Percentiles rank a stretch among this genome's conserved stretches.
Conservation (phyloP, 2,797 vertebrate species). For the Tarsius wallacei region DNA sequence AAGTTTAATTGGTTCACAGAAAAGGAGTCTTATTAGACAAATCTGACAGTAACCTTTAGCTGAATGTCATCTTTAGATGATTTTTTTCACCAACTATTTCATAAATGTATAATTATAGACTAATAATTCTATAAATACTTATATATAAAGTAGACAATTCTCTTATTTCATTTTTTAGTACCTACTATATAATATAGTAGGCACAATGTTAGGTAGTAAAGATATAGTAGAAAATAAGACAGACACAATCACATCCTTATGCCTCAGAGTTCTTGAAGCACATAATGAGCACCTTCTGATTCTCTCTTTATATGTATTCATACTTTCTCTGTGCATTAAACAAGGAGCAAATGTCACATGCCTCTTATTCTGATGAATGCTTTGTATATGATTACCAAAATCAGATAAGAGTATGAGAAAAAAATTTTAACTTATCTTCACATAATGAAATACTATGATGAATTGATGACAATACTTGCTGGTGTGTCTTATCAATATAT, state of each 20-base stretch:
- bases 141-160: conserved; percentile 18
- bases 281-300: conserved; percentile 1
- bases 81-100: conserved; percentile 35
- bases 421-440: conserved; percentile 2
- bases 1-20: conserved; percentile 64
- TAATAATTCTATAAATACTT: conserved; percentile 49
- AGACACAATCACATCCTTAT: background rate
- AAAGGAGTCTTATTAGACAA: conserved; percentile 70
- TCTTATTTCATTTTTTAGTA: conserved; percentile 30
- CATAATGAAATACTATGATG: background rate
- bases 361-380: conserved; percentile 55
- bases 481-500: background rate
- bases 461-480: background rate
- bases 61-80: background rate
- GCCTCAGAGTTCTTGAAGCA: background rate
- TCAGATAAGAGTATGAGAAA: conserved; percentile 27
- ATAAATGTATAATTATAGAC: conserved; percentile 51
- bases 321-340: background rate
- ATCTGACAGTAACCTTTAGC: conserved; percentile 61
- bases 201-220: background rate
- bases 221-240: background rate
- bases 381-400: background rate
- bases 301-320: background rate
- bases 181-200: background rate
- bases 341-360: conserved; percentile 21